A percentile compares a stretch with the other conserved stretches of the same genome.
Conservation (phyloP, 2,113 vertebrate species). For the Tragulus kanchil region DNA sequence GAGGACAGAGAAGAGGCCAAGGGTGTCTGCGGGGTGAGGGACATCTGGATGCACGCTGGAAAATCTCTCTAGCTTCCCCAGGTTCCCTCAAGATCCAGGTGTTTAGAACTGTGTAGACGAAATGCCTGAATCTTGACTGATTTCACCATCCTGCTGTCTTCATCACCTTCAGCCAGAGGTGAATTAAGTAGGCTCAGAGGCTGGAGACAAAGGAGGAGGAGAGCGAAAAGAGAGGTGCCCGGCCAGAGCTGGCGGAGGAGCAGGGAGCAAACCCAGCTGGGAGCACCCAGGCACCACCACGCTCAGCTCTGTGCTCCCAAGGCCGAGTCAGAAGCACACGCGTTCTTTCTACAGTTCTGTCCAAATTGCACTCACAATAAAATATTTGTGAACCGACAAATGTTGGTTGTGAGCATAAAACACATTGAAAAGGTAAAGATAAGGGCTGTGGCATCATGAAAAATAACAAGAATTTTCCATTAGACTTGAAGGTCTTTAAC, state of each 20-base stretch:
- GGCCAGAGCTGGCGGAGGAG: background rate
- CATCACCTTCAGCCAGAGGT: background rate
- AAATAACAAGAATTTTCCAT: background rate
- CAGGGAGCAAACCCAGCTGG: background rate
- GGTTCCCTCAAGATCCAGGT: slow-evolving; percentile 2
- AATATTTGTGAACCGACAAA: background rate
- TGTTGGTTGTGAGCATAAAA: background rate
- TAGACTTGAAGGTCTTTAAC: background rate
- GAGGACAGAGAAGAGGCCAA: background rate
- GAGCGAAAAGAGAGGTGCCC: background rate
- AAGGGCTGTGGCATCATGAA: background rate
- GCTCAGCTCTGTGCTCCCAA: background rate
- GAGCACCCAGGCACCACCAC: background rate
- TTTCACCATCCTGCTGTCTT: background rate
- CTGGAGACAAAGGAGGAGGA: background rate
- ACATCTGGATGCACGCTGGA: background rate
- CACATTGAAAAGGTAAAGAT: slow-evolving; percentile 1
- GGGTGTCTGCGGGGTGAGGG: background rate
- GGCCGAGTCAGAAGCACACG: background rate
- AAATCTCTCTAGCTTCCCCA: background rate
- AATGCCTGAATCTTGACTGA: background rate
- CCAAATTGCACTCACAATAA: background rate
- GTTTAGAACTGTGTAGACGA: background rate
- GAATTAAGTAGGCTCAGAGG: background rate
- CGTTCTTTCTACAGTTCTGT: background rate